phyloP scores from a whole-genome alignment of 2,888 invertebrate genomes.

The Dendrolimus pini region DNA sequence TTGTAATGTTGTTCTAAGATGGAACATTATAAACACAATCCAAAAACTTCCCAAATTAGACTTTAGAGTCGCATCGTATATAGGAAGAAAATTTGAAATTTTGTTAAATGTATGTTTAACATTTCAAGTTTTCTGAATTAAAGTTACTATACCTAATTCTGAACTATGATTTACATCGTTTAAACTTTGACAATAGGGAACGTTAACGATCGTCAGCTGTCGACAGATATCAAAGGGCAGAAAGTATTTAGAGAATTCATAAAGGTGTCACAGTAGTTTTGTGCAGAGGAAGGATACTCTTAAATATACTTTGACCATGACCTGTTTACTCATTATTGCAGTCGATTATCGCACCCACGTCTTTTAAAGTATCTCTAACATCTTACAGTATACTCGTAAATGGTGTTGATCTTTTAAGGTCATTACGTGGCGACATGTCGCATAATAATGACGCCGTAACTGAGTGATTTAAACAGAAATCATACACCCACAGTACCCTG shows the following conservation, averaged over 20 bases:
- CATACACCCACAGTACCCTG: neutral
- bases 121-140: no score
- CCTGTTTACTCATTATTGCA: neutral
- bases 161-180: no score
- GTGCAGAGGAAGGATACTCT: neutral
- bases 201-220: neutral
- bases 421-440: neutral
- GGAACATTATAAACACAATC: no score
- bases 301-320: neutral
- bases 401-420: neutral
- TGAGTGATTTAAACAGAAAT: neutral
- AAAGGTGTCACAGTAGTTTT: neutral
- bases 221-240: neutral
- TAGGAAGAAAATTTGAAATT: no score
- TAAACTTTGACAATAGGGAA: neutral
- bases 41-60: no score
- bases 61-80: no score
- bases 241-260: neutral
- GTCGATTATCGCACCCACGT: neutral
- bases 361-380: neutral
- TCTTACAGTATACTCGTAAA: neutral
- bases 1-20: no score
- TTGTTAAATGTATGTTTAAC: no score
- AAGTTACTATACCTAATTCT: no score
- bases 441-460: neutral